These are phyloP conservation scores for Nyctereutes procyonoides DNA, from an alignment of 2,113 vertebrate species.

Conservation along the genomic window DNA sequence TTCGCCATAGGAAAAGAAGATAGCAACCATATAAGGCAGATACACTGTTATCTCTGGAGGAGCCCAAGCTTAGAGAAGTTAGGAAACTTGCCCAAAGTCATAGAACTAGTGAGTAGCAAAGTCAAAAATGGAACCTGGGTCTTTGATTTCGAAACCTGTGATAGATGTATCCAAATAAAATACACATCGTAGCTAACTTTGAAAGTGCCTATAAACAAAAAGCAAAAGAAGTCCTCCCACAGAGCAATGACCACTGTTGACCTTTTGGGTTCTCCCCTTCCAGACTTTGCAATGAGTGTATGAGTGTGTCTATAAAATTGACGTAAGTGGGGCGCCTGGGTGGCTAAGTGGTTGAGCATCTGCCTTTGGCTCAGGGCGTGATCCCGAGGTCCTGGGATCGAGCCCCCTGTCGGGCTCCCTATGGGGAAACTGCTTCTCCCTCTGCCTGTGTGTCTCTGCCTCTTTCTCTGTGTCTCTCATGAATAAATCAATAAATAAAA, in stretches of 20 bases:
- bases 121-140: background rate
- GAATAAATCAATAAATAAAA: too few species aligned
- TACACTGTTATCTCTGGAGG: background rate
- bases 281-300: background rate
- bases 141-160: background rate
- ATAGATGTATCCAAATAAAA: background rate
- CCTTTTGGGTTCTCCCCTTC: background rate
- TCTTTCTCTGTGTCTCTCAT: too few species aligned
- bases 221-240: background rate
- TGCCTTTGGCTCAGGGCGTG: too few species aligned
- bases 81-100: background rate
- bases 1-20: background rate
- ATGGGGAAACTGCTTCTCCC: too few species aligned
- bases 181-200: background rate
- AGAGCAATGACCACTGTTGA: background rate
- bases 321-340: too few species aligned
- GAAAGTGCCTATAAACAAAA: constrained; percentile 42
- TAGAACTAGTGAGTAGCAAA: background rate
- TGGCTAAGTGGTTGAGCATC: too few species aligned
- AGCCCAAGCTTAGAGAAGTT: constrained; percentile 5
- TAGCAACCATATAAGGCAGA: background rate
- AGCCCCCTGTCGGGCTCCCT: too few species aligned
- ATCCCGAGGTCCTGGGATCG: too few species aligned
- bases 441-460: too few species aligned
- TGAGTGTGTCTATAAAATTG: background rate